These are phyloP conservation scores for Rhingia rostrata DNA, from an alignment of 2,888 invertebrate species.

Conservation along the genomic window DNA sequence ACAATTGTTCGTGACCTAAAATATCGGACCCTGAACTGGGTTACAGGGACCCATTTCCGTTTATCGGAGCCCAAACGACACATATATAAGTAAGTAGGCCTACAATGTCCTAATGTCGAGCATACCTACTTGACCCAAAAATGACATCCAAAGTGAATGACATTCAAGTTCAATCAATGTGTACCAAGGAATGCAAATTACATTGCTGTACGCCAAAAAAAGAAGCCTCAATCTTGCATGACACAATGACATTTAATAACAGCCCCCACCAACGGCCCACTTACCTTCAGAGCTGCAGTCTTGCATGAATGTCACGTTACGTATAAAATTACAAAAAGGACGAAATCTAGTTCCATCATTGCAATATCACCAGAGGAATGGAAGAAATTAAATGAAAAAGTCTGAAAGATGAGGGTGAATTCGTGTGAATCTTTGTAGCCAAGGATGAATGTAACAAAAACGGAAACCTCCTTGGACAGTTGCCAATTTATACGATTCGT, in stretches of 20 bases:
- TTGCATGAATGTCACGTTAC: conserved; percentile 15
- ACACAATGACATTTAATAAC: not conserved
- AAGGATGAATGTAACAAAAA: conserved; percentile 10
- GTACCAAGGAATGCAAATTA: not conserved
- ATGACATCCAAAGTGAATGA: not conserved
- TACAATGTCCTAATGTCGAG: not conserved
- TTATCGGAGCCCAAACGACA: too few species aligned
- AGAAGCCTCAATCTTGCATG: not conserved
- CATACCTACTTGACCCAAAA: too few species aligned
- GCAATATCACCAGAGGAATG: not conserved
- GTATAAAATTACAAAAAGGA: conserved; percentile 13
- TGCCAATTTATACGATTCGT: conserved; percentile 33
- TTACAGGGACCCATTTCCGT: too few species aligned
- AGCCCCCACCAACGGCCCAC: not conserved
- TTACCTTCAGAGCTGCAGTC: not conserved
- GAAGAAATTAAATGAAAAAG: conserved; percentile 5
- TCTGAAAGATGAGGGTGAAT: not conserved
- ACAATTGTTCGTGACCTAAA: too few species aligned
- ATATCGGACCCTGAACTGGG: too few species aligned
- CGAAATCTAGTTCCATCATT: not conserved
- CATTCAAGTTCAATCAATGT: conserved; percentile 6
- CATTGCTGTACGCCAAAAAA: not conserved
- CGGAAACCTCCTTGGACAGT: conserved; percentile 21
- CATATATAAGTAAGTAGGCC: not conserved
- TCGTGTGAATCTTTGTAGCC: conserved; percentile 7